Evolutionary conservation across 1,140 invertebrate species (phyloP).

Genomic region (Cherax quadricarinatus): DNA sequence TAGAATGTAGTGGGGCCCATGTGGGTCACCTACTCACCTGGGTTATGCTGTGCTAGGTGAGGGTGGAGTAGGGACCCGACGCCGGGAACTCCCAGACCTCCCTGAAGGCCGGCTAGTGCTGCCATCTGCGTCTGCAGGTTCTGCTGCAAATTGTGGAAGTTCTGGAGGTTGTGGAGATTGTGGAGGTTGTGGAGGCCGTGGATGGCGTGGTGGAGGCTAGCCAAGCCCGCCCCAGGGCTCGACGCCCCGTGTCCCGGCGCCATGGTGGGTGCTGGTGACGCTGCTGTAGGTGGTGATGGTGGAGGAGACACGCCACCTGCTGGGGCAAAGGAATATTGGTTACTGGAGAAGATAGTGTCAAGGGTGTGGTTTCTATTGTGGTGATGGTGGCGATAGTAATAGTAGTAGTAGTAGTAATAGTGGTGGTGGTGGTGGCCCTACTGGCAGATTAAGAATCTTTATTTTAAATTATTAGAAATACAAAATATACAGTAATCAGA

Average conservation of each 20-base stretch:
- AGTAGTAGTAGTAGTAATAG: neutral
- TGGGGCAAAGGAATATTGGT: neutral
- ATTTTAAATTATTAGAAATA: too few relatives aligned
- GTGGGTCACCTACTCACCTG: constrained; percentile 24
- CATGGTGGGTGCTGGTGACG: constrained; percentile 62
- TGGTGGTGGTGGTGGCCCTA: neutral
- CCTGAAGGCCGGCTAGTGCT: constrained; percentile 58
- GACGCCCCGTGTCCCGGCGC: constrained; percentile 57
- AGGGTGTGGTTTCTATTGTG: neutral
- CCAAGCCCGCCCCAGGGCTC: constrained; percentile 51
- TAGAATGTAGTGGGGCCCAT: neutral
- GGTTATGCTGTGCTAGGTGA: constrained; percentile 60
- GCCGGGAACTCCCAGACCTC: constrained; percentile 54
- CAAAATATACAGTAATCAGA: too few relatives aligned
- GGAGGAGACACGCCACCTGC: constrained; percentile 63
- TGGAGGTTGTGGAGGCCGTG: constrained; percentile 72
- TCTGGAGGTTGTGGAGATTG: constrained; percentile 72
- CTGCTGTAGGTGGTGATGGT: constrained; percentile 52
- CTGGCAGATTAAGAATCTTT: too few relatives aligned
- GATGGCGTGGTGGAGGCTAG: constrained; percentile 70
- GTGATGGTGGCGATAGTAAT: neutral
- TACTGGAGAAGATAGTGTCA: neutral
- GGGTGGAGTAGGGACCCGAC: constrained; percentile 63
- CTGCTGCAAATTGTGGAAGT: constrained; percentile 71
- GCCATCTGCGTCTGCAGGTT: constrained; percentile 69